These are phyloP conservation scores for Xenopus laevis DNA, from an alignment of 2,113 vertebrate species.

Conservation along the genomic window DNA sequence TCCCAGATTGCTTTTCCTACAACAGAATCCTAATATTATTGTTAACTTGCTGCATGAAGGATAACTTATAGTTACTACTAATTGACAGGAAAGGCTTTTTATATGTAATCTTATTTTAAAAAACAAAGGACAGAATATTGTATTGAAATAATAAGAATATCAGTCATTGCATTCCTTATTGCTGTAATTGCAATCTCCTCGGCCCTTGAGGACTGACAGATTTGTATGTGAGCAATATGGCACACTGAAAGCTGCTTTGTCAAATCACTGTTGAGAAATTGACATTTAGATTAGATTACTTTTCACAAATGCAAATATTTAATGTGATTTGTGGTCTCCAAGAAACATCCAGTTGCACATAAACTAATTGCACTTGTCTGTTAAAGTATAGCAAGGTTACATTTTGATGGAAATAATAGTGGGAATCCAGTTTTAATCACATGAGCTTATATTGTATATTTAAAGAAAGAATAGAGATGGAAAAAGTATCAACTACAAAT, in stretches of 20 bases:
- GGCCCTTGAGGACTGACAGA: neutral
- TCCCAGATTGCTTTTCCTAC: too few species aligned
- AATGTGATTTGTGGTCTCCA: neutral
- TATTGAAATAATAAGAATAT: too few species aligned
- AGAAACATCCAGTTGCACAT: conserved; percentile 4
- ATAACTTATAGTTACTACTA: too few species aligned
- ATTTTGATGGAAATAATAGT: neutral
- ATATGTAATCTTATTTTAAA: too few species aligned
- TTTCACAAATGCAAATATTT: conserved; percentile 7
- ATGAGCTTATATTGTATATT: too few species aligned
- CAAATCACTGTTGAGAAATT: neutral
- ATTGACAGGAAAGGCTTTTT: too few species aligned
- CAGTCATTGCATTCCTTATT: neutral
- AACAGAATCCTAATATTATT: too few species aligned
- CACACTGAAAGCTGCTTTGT: neutral
- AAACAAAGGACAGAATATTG: too few species aligned
- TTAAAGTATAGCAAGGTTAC: neutral
- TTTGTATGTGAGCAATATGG: conserved; percentile 8
- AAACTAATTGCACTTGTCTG: neutral
- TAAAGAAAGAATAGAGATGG: too few species aligned
- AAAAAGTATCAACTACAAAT: too few species aligned
- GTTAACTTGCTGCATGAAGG: too few species aligned
- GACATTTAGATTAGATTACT: conserved; percentile 10
- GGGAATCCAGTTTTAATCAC: too few species aligned
- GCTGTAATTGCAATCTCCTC: neutral